Evolutionary conservation across 2,113 vertebrate species (phyloP), one percentile per base, ranked within the genome.

Genomic region (Pterocles orientalis): DNA sequence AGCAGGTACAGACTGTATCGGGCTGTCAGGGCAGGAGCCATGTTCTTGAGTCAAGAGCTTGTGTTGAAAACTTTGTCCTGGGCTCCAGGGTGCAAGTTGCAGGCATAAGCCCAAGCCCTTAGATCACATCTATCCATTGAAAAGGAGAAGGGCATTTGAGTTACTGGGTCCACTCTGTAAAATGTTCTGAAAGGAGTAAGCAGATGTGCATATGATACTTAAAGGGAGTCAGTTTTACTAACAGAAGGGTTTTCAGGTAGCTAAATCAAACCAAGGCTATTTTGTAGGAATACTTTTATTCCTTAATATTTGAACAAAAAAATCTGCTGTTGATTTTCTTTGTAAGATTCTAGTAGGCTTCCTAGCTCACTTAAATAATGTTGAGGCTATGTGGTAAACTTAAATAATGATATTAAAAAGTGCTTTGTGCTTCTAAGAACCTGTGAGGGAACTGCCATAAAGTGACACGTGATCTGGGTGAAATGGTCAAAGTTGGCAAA

Each of bases 241-340:
- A 69, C 17, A 62, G 29, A 48, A 56, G 39, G 53, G 33, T 83
- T 94, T 92, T 75, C 82, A 83, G 54, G 56, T 81, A 82, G 72
- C 39, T 78, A 90, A 83, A 87, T 90, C 70, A 91, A 94, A 95
- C 75, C 82, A 62, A 70, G 39, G 21, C 28, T 61, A 28, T 86
- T 92, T 83, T 51, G 6, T 86, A 79, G 60, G n/a, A 94, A 66
- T 56, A 39, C 36, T 78, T 88, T 31, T 86, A 72, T 95, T 92
- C 88, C 43, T 86, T 69, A 57, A 20, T 69, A 70, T 90, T 94
- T 92, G 92, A 92, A 86, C 79, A 94, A 83, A 90, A 88, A 82
- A 77, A 33, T 41, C 79, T 33, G 48, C 28, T 78, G 72, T 83
- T 95, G 43, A 23, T 66, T 83, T 94, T 69, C 76, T 78, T 62